Conservation (phyloP, 1,140 invertebrate species). For the Meloidogyne floridensis region DNA sequence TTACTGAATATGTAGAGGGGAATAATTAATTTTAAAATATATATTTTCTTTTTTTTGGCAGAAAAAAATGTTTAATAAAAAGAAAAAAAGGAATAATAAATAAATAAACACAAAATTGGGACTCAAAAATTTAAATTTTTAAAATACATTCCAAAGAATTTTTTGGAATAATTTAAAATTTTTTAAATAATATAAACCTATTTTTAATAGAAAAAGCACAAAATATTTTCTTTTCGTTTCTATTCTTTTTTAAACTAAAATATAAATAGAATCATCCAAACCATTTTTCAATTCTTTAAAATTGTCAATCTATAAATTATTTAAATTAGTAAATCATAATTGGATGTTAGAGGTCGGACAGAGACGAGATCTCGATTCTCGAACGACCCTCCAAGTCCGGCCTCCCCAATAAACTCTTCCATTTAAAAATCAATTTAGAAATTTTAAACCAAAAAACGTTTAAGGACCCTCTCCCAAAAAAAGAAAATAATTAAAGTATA, state of each 20-base stretch:
- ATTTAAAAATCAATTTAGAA: too few relatives aligned
- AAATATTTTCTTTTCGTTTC: neutral
- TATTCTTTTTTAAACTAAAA: neutral
- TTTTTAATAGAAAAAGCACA: neutral
- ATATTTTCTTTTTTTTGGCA: neutral
- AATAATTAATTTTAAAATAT: constrained; percentile 11
- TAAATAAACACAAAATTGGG: neutral
- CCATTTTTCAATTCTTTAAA: neutral
- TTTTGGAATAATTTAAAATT: neutral
- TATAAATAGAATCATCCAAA: neutral
- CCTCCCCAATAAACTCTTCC: too few relatives aligned
- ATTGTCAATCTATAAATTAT: constrained; percentile 25
- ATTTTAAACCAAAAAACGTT: too few relatives aligned
- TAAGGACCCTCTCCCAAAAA: neutral
- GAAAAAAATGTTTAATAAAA: neutral
- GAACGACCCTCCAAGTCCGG: too few relatives aligned
- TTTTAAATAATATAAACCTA: too few relatives aligned
- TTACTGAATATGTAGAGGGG: neutral
- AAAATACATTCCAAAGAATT: neutral
- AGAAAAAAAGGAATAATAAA: constrained; percentile 3
- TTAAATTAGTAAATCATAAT: neutral
- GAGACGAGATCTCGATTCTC: too few relatives aligned
- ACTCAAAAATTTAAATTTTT: neutral
- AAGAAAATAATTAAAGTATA: constrained; percentile 12
- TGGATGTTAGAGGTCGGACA: too few relatives aligned